Percentiles rank a stretch among this genome's conserved stretches.
Conservation (phyloP, 2,888 invertebrate species). For the Epiperipatus broadwayi region DNA sequence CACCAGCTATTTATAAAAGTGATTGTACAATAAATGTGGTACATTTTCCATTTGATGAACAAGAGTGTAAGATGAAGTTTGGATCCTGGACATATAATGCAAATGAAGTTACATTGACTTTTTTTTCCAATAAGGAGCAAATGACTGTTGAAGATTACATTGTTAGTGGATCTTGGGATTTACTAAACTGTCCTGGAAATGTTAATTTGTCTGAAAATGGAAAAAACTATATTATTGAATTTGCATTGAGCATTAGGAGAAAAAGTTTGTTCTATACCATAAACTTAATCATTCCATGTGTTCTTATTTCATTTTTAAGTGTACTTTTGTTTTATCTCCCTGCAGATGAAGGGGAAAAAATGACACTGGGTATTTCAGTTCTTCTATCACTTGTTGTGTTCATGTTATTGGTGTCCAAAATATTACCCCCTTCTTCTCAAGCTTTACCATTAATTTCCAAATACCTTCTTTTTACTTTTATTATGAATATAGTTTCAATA, state of each 20-base stretch:
- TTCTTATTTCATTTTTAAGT: slow-evolving; percentile 93
- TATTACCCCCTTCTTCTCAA: slow-evolving; percentile 91
- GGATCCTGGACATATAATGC: slow-evolving; percentile 97
- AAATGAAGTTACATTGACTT: slow-evolving; percentile 78
- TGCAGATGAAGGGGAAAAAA: slow-evolving; percentile 80
- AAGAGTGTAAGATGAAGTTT: slow-evolving; percentile 98
- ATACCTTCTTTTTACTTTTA: slow-evolving; percentile 95
- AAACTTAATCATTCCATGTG: slow-evolving; percentile 94
- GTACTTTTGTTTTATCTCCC: slow-evolving; percentile 96
- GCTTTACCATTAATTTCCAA: slow-evolving; percentile 96
- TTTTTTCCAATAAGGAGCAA: slow-evolving; percentile 85
- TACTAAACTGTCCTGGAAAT: slow-evolving; percentile 60
- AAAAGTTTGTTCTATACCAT: slow-evolving; percentile 98
- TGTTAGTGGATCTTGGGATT: slow-evolving; percentile 98
- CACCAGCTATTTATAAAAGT: slow-evolving; percentile 97
- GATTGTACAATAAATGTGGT: slow-evolving; percentile 98
- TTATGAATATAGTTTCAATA: slow-evolving; percentile 99
- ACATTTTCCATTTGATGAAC: slow-evolving; percentile 98
- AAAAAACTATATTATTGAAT: too few species aligned
- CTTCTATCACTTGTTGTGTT: slow-evolving; percentile 98
- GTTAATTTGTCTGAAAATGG: too few species aligned
- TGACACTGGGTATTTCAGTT: slow-evolving; percentile 87
- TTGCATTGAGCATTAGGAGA: slow-evolving; percentile 56
- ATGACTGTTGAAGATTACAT: slow-evolving; percentile 92
- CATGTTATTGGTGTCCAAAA: slow-evolving; percentile 90